These are phyloP conservation scores for Catharus bicknelli DNA, from an alignment of 2,113 vertebrate genomes.

Conservation along the genomic window DNA sequence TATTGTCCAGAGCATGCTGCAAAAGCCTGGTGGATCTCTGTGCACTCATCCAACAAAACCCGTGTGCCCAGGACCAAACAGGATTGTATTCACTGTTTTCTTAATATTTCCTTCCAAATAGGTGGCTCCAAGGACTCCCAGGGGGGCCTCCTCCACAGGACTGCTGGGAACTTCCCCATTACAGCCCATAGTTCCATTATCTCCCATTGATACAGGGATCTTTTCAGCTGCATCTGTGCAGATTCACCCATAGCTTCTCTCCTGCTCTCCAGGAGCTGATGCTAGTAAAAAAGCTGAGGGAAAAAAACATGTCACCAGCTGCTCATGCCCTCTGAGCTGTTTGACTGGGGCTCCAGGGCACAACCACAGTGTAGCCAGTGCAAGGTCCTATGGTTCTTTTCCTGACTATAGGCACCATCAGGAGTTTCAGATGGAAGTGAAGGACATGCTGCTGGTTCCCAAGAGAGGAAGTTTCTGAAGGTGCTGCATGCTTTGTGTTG, in stretches of 20 bases:
- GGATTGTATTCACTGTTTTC: neutral
- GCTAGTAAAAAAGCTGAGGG: rapidly evolving
- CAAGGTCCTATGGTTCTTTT: neutral
- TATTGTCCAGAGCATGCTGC: neutral
- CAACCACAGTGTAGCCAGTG: neutral
- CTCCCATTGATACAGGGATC: neutral
- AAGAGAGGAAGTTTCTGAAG: neutral
- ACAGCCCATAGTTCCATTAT: neutral
- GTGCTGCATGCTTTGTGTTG: neutral
- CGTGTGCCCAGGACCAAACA: neutral
- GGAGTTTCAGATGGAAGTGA: neutral
- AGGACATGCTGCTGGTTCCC: rapidly evolving
- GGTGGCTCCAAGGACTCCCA: neutral
- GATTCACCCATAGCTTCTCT: neutral
- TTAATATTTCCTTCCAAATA: neutral
- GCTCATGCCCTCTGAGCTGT: rapidly evolving
- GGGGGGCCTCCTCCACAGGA: neutral
- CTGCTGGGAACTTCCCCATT: neutral
- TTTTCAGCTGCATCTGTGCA: neutral
- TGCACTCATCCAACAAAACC: neutral
- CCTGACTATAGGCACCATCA: neutral
- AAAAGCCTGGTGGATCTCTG: neutral
- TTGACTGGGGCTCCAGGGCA: neutral
- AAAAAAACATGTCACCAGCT: neutral
- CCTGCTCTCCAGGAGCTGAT: neutral